Base-by-base conservation (phyloP, 1,140 invertebrate species). In the Drosophila biarmipes region DNA sequence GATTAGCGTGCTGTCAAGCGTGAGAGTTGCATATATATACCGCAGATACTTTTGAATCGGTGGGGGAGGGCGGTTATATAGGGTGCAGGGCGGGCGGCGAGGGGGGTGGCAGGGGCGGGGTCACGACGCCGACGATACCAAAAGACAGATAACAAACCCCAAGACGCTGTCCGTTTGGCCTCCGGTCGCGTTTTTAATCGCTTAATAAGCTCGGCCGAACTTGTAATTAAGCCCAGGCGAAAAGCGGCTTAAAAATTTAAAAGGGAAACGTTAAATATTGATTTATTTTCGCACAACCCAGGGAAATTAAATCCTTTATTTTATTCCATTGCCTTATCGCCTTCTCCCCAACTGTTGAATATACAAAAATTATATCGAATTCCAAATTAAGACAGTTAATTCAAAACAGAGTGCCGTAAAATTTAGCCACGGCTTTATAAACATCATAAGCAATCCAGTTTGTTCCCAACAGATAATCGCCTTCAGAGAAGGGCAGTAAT, bases 1-100 rank as follows among this genome's bases (percentile, higher is more conserved):
- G 84, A 89, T 89, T 89, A 89, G 84, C 84, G 85, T 79, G 84
- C 84, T 89, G 84, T 89, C 84, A 89, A 89, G 84, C 84, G 84
- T 89, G 84, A 90, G 76, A 79, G 74, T 67, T 87, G 63, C 42
- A 75, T 55, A 79, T 17, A 66, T 21, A 62, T 43, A 46, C 53
- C 55, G 45, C 35, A 58, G 19, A 27, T 59, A 48, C 40, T 62
- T 31, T n/a, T 61, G 40, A 34, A 34, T 46, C 29, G 27, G 34
- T 12, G n/a, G 38, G 14, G 38, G 40, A 10, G 43, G 43, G 5
- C 8, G 11, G 42, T 21, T 21, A 34, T n/a, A 24, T 19, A 12
- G 53, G 54, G 42, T 34, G 59, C n/a, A 11, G 37, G 6, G 0
- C 2, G 51, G 51, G 8, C 4, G 6, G 19, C 15, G 7, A 19